A percentile compares a stretch with the other conserved stretches of the same genome.
These are phyloP conservation scores for Monopis laevigella DNA, from an alignment of 2,888 invertebrate genomes.

Conservation along the genomic window DNA sequence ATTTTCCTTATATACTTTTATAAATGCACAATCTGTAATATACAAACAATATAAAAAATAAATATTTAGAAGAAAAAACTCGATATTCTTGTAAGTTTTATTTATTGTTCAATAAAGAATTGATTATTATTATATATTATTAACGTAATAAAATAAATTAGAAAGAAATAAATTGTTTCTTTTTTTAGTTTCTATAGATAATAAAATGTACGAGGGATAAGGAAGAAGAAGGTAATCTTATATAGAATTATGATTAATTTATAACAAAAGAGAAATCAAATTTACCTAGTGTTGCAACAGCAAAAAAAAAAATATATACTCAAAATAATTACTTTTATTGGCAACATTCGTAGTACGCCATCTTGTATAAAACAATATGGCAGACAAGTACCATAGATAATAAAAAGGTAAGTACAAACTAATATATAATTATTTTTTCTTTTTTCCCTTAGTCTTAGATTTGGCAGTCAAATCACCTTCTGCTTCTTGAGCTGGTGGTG, in stretches of 20 bases:
- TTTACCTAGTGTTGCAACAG: no score
- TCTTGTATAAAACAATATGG: no score
- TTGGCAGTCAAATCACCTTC: background rate
- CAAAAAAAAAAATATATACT: no score
- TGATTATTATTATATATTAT: background rate
- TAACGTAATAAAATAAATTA: background rate
- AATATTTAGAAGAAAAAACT: constrained; percentile 9
- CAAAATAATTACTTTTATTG: no score
- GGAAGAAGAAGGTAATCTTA: no score
- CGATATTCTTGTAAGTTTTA: constrained; percentile 18
- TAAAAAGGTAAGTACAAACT: no score
- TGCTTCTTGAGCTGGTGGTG: background rate
- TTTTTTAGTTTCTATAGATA: background rate
- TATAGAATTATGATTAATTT: no score
- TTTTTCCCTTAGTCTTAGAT: background rate
- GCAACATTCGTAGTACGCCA: no score
- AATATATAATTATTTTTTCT: background rate
- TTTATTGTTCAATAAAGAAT: constrained; percentile 7
- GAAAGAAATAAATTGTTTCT: background rate
- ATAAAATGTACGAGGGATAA: no score
- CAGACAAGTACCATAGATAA: no score
- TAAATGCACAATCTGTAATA: constrained; percentile 8
- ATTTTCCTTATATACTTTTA: no score
- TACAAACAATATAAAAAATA: constrained; percentile 3
- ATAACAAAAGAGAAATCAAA: no score